Base-by-base conservation (phyloP, 1,140 invertebrate genomes). In the Zaprionus gabonicus region DNA sequence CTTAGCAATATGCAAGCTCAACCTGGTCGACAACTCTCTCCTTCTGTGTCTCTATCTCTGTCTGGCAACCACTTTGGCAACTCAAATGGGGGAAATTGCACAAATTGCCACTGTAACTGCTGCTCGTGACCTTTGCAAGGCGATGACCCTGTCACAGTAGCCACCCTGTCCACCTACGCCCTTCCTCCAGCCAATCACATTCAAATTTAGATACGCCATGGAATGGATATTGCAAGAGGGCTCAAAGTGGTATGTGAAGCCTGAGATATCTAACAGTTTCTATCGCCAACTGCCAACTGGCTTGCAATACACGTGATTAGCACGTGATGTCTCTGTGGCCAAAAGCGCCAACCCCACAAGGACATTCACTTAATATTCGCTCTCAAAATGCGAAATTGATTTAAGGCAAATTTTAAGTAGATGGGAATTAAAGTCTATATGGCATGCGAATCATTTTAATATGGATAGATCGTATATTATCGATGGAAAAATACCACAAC, bases 1-100 rank as follows among this genome's bases (percentile, higher is more conserved):
- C 80, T 62, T 69, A 82, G 83, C 80, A 87, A 87, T 86, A 86
- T 86, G 81, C 67, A 71, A 34, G 68, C 66, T 34, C 28, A 58
- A 57, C 65, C 41, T n/a, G 13, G 3, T 38, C 13, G 36, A n/a
- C n/a, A n/a, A n/a, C 27, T 15, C 6, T 9, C 15, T 17, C 3
- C n/a, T 12, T n/a, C 4, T 7, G 7, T 15, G 1, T 7, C 53
- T 53, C 56, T 23, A 20, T 20, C 12, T 15, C 2, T 7, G 46
- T 53, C 56, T 57, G 51, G 12, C 27, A 41, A 28, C 51, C 55
- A 69, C 46, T 51, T 51, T 51, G 46, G 20, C 20, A 25, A 71
- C 51, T 23, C 34, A 67, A 59, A 59, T 55, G 64, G 51, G 51
- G 58, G 55, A 81, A 79, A 76, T 70, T 59, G 68, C 55, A 57